Evolutionary conservation across 92 coral and sea anemone genomes (phyloP), one percentile per base, ranked within the genome.

Genomic region (Paramuricea clavata): DNA sequence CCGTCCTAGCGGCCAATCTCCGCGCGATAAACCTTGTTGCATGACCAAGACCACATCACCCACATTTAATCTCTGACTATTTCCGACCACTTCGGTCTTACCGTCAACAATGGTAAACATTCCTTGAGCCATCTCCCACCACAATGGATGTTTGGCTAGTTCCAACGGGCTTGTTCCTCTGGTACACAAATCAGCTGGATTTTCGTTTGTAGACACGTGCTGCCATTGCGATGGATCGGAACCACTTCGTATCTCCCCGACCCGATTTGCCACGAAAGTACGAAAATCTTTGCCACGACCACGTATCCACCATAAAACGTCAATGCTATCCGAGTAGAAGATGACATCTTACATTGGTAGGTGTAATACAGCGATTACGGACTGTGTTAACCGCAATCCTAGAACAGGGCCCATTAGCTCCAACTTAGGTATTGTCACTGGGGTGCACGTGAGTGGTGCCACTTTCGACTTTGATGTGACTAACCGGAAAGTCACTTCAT

Each of bases 251-350:
- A 85, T 83, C 57, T 91, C 87, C 1, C 91, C 88, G 19, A 90
- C 60, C 19, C 85, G 88, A 61, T 91, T 87, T 6, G 89, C 92
- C 32, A 88, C 92, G 86, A 92, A 92, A 42, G 94, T 90, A 4
- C 92, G 74, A 54, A 88, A 91, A 33, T 83, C 88, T 78, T 65
- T 68, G 1, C 93, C 91, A 34, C 86, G 30, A 13, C 94, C 92
- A 1, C 92, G 76, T 35, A 92, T 74, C 95, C 95, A 89, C 95
- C 93, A 71, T 28, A 81, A 32, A 2, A 90, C 95, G 30, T 90
- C 85, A 36, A 80, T 56, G 31, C 85, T 80, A 43, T 80, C 90
- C 1, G 92, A 83, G 15, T 80, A 90, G 68, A 87, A 87, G n/a
- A 70, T 74, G 15, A 56, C 83, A n/a, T 25, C 57, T 74, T 87